These are phyloP conservation scores for Axea sp. DNA, from an alignment of 2,888 invertebrate genomes.

Conservation along the genomic window DNA sequence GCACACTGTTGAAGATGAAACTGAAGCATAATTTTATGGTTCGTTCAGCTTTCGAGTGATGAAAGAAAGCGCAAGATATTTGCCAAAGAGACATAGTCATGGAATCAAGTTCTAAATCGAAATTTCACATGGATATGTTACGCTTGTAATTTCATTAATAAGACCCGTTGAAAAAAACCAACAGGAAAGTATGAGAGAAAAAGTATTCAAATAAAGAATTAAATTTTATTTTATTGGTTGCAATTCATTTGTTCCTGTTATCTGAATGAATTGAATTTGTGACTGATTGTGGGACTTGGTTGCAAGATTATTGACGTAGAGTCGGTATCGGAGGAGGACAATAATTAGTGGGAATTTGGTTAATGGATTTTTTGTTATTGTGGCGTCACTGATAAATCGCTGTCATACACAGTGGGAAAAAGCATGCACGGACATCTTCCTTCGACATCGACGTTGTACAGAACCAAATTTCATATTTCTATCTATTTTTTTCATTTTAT, in stretches of 20 bases:
- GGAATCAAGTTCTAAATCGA: conserved; percentile 42
- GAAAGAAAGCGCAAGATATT: conserved; percentile 65
- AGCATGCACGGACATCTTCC: background rate
- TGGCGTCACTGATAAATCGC: conserved; percentile 8
- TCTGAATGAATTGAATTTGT: conserved; percentile 2
- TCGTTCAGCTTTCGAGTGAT: conserved; percentile 22
- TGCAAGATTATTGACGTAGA: conserved; percentile 28
- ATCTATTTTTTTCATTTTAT: no score
- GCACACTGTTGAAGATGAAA: no score
- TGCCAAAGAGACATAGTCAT: conserved; percentile 69
- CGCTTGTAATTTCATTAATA: conserved; percentile 24
- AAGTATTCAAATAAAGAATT: background rate
- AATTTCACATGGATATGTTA: conserved; percentile 1
- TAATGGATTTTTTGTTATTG: conserved; percentile 13
- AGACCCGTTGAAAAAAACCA: background rate
- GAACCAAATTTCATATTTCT: conserved; percentile 24
- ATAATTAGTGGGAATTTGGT: background rate
- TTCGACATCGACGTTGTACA: conserved; percentile 34
- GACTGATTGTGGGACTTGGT: conserved; percentile 23
- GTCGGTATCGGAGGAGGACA: conserved; percentile 26
- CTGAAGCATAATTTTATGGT: conserved; percentile 36
- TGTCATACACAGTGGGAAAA: conserved; percentile 9
- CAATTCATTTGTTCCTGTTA: background rate
- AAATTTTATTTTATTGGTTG: conserved; percentile 4
- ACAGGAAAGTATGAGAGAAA: background rate